These are phyloP conservation scores for Saturnia pavonia DNA, from an alignment of 2,888 invertebrate genomes.

Conservation along the genomic window DNA sequence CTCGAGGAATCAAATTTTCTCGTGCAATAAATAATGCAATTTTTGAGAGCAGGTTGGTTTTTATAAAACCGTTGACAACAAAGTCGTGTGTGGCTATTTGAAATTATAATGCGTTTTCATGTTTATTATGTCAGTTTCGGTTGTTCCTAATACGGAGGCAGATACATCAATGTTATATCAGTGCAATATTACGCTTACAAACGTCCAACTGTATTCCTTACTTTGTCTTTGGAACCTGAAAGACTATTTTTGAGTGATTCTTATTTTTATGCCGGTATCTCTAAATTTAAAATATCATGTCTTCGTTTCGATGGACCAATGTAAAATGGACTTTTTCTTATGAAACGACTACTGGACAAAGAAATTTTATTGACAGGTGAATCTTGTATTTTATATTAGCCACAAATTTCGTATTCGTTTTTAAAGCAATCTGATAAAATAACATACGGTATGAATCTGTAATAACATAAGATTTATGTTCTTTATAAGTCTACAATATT, in stretches of 20 bases:
- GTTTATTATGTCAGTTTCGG: conserved; percentile 65
- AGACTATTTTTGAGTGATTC: conserved; percentile 22
- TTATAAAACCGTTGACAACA: conserved; percentile 57
- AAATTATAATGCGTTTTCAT: conserved; percentile 73
- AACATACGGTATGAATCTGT: conserved; percentile 35
- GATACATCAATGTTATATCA: conserved; percentile 70
- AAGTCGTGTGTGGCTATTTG: conserved; percentile 62
- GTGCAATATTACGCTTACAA: conserved; percentile 35
- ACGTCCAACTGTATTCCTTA: conserved; percentile 12
- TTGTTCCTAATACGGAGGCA: conserved; percentile 65
- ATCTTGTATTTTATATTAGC: conserved; percentile 69
- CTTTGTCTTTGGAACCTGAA: conserved; percentile 23
- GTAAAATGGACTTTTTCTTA: conserved; percentile 61
- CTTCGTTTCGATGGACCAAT: conserved; percentile 68
- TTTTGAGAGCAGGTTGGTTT: conserved; percentile 50
- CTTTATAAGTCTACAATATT: too few relatives aligned
- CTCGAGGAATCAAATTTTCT: conserved; percentile 35
- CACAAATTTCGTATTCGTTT: conserved; percentile 52
- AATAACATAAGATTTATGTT: conserved; percentile 20
- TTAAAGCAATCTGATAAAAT: conserved; percentile 39
- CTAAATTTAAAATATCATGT: conserved; percentile 42
- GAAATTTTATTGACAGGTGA: conserved; percentile 73
- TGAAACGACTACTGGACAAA: conserved; percentile 62
- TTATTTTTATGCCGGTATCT: conserved; percentile 21
- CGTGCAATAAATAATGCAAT: conserved; percentile 54